Percentiles rank a stretch among this genome's conserved stretches.
These are phyloP conservation scores for Epinephelus lanceolatus DNA, from an alignment of 2,113 vertebrate species.

Conservation along the genomic window DNA sequence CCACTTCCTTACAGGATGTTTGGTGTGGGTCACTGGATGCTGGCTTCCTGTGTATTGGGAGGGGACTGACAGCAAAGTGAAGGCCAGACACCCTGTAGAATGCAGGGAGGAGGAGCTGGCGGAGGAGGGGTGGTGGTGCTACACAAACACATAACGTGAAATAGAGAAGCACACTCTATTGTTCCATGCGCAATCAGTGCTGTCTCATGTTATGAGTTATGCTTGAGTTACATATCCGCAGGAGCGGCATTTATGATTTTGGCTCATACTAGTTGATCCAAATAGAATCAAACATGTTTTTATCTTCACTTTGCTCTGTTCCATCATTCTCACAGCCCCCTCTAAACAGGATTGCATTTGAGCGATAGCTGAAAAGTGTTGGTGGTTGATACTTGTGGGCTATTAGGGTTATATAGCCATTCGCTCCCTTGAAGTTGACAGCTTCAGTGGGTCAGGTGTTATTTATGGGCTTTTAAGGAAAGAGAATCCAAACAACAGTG, in stretches of 20 bases:
- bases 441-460: slow-evolving; percentile 51
- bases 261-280: background rate
- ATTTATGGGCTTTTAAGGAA: slow-evolving; percentile 65
- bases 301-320: slow-evolving; percentile 25
- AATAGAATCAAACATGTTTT: background rate
- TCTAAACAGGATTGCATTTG: slow-evolving; percentile 32
- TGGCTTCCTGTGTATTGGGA: slow-evolving; percentile 86
- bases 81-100: slow-evolving; percentile 82
- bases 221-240: slow-evolving; percentile 27
- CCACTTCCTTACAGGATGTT: slow-evolving; percentile 88
- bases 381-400: slow-evolving; percentile 28
- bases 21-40: slow-evolving; percentile 84
- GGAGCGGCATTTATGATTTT: slow-evolving; percentile 35
- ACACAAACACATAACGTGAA: slow-evolving; percentile 75
- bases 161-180: slow-evolving; percentile 68
- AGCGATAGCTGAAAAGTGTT: slow-evolving; percentile 13
- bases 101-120: slow-evolving; percentile 61
- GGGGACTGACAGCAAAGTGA: slow-evolving; percentile 85
- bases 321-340: slow-evolving; percentile 8
- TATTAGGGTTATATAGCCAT: slow-evolving; percentile 49
- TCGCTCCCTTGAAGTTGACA: slow-evolving; percentile 32
- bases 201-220: slow-evolving; percentile 66
- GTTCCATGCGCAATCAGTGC: slow-evolving; percentile 65
- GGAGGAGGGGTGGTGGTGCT: slow-evolving; percentile 53
- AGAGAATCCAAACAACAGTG: slow-evolving; percentile 43